These are phyloP conservation scores for Mus spretus DNA, from an alignment of 2,797 vertebrate species.

Conservation along the genomic window DNA sequence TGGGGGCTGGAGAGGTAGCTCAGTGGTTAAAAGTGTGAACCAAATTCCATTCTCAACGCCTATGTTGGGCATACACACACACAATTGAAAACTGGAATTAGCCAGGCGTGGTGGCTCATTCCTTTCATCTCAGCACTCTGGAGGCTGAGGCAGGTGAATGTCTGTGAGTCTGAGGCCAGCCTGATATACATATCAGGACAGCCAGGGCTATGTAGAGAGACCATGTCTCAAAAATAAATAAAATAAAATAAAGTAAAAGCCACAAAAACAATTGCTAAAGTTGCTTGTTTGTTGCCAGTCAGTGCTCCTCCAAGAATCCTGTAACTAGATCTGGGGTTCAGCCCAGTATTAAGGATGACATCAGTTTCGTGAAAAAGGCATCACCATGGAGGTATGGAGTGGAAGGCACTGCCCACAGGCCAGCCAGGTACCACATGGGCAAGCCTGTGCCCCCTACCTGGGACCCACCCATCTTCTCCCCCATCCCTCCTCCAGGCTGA, in stretches of 20 bases:
- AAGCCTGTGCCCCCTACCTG: too few species aligned
- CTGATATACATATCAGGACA: background rate
- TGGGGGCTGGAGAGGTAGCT: background rate
- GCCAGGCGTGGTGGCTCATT: background rate
- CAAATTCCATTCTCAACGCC: too few species aligned
- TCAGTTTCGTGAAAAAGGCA: fast-evolving
- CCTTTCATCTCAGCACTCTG: background rate
- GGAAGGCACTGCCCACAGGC: background rate
- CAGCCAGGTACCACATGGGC: background rate
- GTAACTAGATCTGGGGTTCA: constrained; percentile 85
- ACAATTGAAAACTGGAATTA: background rate
- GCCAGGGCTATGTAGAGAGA: background rate
- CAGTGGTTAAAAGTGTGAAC: background rate
- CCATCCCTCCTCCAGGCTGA: background rate
- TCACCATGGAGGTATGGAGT: background rate
- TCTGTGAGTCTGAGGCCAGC: background rate
- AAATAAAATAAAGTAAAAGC: background rate
- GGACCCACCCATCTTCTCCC: background rate
- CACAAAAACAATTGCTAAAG: background rate
- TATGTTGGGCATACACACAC: background rate
- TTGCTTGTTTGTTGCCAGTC: constrained; percentile 84
- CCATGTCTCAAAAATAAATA: background rate
- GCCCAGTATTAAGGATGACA: background rate
- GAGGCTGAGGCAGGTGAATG: background rate
- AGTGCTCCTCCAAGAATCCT: constrained; percentile 86